A percentile compares a stretch with the other conserved stretches of the same genome.
Conservation (phyloP, 2,113 vertebrate species). For the Semnornis frantzii region DNA sequence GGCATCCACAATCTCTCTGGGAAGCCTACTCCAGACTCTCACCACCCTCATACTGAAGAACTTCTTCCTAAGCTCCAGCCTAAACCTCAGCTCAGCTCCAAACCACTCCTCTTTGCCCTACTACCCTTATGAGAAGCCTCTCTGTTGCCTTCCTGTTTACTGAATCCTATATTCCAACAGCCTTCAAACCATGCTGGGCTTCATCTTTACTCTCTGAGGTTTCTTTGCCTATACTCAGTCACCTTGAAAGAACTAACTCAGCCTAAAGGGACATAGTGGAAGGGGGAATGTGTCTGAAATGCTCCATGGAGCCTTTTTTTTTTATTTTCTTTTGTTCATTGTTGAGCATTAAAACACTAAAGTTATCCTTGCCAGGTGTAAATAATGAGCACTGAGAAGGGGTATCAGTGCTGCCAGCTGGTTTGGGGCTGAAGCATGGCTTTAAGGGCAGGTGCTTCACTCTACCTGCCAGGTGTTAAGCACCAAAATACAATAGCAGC, state of each 20-base stretch:
- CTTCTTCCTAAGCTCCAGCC: no score
- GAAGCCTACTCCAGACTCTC: no score
- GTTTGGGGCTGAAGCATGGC: not conserved
- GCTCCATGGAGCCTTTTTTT: not conserved
- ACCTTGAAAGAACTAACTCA: not conserved
- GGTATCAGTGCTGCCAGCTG: not conserved
- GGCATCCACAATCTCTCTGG: no score
- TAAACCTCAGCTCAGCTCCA: no score
- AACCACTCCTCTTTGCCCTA: no score
- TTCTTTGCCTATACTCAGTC: not conserved
- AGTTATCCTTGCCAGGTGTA: not conserved
- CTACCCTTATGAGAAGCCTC: no score
- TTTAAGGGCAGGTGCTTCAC: not conserved
- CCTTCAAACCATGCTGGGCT: not conserved
- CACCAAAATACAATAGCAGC: not conserved
- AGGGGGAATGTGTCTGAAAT: not conserved
- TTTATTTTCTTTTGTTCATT: not conserved
- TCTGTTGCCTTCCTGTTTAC: no score
- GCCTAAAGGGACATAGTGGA: not conserved
- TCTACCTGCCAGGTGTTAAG: slow-evolving; percentile 11
- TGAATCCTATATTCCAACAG: not conserved
- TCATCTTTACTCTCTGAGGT: not conserved
- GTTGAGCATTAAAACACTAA: not conserved
- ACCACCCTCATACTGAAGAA: no score
- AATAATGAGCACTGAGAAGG: not conserved